Percentiles rank a stretch among this genome's conserved stretches.
These are phyloP conservation scores for Anseranas semipalmata DNA, from an alignment of 2,113 vertebrate genomes.

Conservation along the genomic window DNA sequence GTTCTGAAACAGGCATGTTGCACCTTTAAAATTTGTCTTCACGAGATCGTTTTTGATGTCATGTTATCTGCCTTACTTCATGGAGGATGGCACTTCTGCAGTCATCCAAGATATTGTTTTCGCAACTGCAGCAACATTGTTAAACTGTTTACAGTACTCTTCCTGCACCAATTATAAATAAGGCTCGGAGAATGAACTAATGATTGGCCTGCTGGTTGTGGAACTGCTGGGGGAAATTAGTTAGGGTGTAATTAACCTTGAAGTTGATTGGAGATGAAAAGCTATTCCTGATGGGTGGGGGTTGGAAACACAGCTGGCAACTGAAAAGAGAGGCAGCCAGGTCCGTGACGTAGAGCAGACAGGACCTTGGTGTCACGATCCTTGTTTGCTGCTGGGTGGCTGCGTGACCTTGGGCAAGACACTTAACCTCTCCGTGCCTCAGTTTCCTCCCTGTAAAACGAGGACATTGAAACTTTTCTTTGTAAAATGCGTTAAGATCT, in stretches of 20 bases:
- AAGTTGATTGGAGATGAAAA: neutral
- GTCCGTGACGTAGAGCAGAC: accelerated
- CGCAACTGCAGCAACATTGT: neutral
- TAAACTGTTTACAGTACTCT: slow-evolving; percentile 28
- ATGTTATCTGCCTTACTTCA: slow-evolving; percentile 61
- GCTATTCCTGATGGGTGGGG: neutral
- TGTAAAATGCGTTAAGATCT: neutral
- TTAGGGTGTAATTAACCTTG: neutral
- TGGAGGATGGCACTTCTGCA: neutral
- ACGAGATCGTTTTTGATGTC: slow-evolving; percentile 23
- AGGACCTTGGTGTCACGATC: accelerated
- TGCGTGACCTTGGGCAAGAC: neutral
- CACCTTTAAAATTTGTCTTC: slow-evolving; percentile 56
- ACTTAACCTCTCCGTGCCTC: neutral
- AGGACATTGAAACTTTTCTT: neutral
- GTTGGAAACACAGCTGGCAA: neutral
- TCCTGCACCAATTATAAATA: neutral
- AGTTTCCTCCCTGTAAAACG: neutral
- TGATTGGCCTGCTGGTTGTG: neutral
- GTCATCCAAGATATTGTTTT: neutral
- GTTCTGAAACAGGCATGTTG: slow-evolving; percentile 42
- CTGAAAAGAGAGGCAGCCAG: neutral
- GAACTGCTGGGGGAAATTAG: neutral
- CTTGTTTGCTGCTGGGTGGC: neutral
- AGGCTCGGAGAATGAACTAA: neutral